Base-by-base conservation (phyloP, 2,113 vertebrate species). In the Pseudorasbora parva region DNA sequence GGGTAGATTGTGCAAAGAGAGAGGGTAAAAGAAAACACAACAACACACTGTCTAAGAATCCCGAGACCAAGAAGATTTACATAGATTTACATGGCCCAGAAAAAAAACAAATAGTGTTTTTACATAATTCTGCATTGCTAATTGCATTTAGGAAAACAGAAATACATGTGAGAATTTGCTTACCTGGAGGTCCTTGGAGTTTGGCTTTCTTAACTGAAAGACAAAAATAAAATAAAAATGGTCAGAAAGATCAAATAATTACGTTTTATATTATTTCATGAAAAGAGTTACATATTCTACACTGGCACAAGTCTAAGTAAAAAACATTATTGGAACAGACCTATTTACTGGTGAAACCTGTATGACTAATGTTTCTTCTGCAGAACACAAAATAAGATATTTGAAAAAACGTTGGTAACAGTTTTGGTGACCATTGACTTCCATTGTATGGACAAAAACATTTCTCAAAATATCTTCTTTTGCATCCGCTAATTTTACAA, bases 181-280 rank as follows among this genome's bases (percentile, higher is more conserved):
- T 86, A 94, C 94, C 93, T 83, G 86, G 72, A 76, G 91, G 71
- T 78, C 94, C 93, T 60, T 93, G 91, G 43, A 95, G 92, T 64
- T 93, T 94, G 88, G 94, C 94, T 89, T 94, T 95, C 90, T 95
- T 95, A 51, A 95, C 94, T 95, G 91, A 4, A 91, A 91, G 74
- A 87, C 2, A 5, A 73, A 81, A 27, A 59, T 56, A 4, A 57
- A 14, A 51, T 15, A 60, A n/a, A 69, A 5, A 47, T 82, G 4
- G 49, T 71, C 71, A 84, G 71, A 82, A 23, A 74, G 17, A 87
- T 19, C 56, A 21, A 25, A 4, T 8, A 49, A 41, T 37, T 37
- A 66, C 8, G 80, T 47, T 15, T 33, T 2, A 33, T 33, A 15
- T 47, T 37, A 37, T 37, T 41, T 19, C 5, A 47, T 33, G 2